Conservation (phyloP, 2,113 vertebrate species). For the Ornithorhynchus anatinus region DNA sequence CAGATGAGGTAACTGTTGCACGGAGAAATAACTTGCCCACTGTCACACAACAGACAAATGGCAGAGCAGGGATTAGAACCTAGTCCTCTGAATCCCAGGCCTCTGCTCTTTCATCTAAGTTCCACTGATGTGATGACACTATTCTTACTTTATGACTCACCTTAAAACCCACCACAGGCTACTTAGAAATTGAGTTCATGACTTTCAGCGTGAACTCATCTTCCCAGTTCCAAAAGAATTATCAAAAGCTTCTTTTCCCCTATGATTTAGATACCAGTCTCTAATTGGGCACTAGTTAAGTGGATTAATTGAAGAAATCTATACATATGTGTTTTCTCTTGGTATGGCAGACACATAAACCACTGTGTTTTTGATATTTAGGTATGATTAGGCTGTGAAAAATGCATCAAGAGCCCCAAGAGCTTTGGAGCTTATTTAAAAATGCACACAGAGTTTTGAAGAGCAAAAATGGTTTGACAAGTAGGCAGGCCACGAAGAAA, state of each 20-base stretch:
- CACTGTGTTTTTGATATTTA: constrained; percentile 46
- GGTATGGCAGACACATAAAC: constrained; percentile 54
- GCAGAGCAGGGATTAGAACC: no score
- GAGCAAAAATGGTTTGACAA: constrained; percentile 73
- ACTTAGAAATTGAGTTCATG: not conserved
- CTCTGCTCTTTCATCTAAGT: no score
- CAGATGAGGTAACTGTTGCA: no score
- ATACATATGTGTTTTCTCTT: constrained; percentile 65
- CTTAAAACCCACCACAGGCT: no score
- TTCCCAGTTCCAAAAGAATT: constrained; percentile 21
- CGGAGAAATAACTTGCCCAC: no score
- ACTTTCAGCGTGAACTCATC: not conserved
- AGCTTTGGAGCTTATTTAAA: constrained; percentile 64
- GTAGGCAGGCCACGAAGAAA: constrained; percentile 74
- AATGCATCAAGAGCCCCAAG: constrained; percentile 65
- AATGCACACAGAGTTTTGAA: constrained; percentile 73
- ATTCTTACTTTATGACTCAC: no score
- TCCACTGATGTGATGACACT: no score
- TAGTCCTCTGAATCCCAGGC: no score
- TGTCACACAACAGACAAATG: no score
- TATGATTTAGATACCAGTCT: constrained; percentile 15
- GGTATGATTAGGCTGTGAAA: constrained; percentile 67
- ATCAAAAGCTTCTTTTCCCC: not conserved
- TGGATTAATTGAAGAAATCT: constrained; percentile 39
- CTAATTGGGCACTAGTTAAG: constrained; percentile 27